Evolutionary conservation across 2,797 vertebrate genomes (phyloP), one percentile per base, ranked within the genome.

Genomic region (Remorina albescens): DNA sequence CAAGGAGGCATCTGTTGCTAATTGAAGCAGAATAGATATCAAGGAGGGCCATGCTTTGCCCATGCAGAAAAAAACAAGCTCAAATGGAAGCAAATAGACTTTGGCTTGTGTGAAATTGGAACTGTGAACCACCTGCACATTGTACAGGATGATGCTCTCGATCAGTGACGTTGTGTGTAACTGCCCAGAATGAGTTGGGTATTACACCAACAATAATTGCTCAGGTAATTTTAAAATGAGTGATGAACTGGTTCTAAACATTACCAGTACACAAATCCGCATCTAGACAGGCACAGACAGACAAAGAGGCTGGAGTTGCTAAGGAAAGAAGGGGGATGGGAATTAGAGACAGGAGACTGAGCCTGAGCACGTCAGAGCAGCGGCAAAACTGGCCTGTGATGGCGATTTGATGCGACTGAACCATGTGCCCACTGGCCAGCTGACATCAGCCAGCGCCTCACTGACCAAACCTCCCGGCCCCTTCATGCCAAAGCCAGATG

Each of bases 91-190:
- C 88, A 92, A 94, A 94, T 90, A 90, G 91, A 88, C 82, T 92
- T 90, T 93, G 91, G 90, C 93, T 93, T 86, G 88, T 92, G 93
- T 94, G 93, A 94, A 94, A 94, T 94, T 94, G 84, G 83, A 88
- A 89, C 78, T 87, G 80, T 81, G 89, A 93, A 84, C 85, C 94
- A 94, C 92, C 92, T 94, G 93, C 90, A 92, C 77, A 84, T 85
- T 50, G 37, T 41, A 56, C 78, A 82, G 72, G 69, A 78, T 84
- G 74, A 84, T 74, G 61, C 83, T 78, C 76, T 47, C 69, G 47
- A 67, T 86, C 83, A 57, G 60, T 51, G 56, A 80, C 61, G 82
- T 71, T 79, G 74, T 70, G 82, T 76, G 81, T 71, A 79, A 76
- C 77, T 73, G 78, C 59, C 83, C 42, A 67, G 70, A 83, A 76